Evolutionary conservation across 2,888 invertebrate genomes (phyloP).

Genomic region (Thecophora atra): DNA sequence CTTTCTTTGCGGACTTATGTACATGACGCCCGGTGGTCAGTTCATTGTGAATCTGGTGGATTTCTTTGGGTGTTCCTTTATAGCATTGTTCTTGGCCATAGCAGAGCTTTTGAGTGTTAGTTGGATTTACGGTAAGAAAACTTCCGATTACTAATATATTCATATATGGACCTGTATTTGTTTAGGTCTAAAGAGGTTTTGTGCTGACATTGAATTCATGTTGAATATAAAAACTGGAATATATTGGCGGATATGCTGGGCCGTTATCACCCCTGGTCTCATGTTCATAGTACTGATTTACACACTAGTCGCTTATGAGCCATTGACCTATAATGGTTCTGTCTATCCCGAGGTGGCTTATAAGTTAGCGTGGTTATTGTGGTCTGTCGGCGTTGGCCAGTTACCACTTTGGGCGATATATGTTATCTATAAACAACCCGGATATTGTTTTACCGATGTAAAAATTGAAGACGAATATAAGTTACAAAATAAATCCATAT

Average conservation of each 20-base stretch:
- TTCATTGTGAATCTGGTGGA: slow-evolving; percentile 78
- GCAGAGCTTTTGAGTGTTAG: slow-evolving; percentile 75
- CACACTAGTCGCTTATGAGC: slow-evolving; percentile 71
- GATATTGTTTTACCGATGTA: slow-evolving; percentile 46
- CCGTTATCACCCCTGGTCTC: slow-evolving; percentile 75
- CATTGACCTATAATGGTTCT: slow-evolving; percentile 71
- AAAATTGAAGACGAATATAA: neutral
- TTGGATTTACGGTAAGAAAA: slow-evolving; percentile 76
- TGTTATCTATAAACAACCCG: slow-evolving; percentile 58
- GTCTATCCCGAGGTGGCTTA: slow-evolving; percentile 71
- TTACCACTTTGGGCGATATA: slow-evolving; percentile 65
- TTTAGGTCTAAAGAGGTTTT: slow-evolving; percentile 73
- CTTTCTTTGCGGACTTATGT: slow-evolving; percentile 71
- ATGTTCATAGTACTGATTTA: slow-evolving; percentile 78
- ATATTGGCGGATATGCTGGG: slow-evolving; percentile 87
- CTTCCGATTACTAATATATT: neutral
- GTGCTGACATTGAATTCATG: slow-evolving; percentile 84
- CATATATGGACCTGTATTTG: neutral
- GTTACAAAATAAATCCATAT: neutral
- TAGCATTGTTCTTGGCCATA: slow-evolving; percentile 75
- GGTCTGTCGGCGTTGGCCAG: slow-evolving; percentile 67
- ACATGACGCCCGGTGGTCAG: slow-evolving; percentile 77
- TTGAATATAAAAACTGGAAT: slow-evolving; percentile 71
- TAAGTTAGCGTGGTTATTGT: slow-evolving; percentile 68
- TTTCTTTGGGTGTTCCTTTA: slow-evolving; percentile 78